Conservation (phyloP, 2,113 vertebrate species). For the Taxidea taxus region DNA sequence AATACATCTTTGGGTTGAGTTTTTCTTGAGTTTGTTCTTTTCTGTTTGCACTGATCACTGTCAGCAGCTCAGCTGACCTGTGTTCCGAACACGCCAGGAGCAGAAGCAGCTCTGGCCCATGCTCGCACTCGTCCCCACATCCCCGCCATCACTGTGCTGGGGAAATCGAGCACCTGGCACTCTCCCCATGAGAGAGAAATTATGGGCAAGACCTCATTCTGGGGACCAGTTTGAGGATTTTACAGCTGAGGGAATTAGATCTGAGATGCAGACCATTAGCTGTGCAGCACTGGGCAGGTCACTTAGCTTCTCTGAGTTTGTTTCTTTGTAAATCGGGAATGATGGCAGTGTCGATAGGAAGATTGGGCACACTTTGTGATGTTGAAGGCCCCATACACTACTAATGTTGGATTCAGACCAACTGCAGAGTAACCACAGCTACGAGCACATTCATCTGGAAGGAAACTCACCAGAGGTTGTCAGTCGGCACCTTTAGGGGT, state of each 20-base stretch:
- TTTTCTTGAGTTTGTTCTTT: not conserved
- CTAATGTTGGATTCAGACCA: not conserved
- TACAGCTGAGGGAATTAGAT: not conserved
- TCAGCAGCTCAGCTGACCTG: not conserved
- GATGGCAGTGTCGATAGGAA: not conserved
- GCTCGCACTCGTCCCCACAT: rapidly evolving
- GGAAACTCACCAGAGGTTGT: not conserved
- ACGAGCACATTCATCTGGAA: not conserved
- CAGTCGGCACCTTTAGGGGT: not conserved
- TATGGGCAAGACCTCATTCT: not conserved
- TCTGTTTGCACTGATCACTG: not conserved
- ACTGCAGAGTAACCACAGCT: not conserved
- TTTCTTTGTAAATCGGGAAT: not conserved
- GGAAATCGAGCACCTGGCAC: not conserved
- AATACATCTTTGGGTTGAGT: not conserved
- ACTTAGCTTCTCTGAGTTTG: not conserved
- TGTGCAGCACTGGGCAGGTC: not conserved
- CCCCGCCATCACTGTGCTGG: not conserved
- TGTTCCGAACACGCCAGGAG: not conserved
- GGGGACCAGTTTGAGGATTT: not conserved
- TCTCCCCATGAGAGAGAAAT: not conserved
- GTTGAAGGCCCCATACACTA: not conserved
- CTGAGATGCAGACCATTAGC: not conserved
- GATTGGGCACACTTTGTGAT: not conserved
- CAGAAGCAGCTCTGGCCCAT: not conserved